A percentile compares a stretch with the other conserved stretches of the same genome.
These are phyloP conservation scores for Nephrotoma flavescens DNA, from an alignment of 2,888 invertebrate genomes.

Conservation along the genomic window DNA sequence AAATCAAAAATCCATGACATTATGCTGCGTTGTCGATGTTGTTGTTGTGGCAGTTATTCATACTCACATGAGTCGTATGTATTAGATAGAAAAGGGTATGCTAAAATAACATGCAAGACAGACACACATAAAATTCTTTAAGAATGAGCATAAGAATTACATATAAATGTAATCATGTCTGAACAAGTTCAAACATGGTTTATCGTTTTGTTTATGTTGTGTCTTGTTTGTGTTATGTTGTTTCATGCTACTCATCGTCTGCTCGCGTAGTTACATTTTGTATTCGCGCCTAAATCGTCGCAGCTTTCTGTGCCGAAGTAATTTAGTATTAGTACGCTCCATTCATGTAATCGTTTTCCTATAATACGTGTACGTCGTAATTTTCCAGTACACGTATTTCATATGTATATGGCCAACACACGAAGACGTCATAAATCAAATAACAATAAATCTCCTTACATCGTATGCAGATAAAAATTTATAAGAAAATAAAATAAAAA, in stretches of 20 bases:
- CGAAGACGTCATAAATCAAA: neutral
- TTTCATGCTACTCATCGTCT: neutral
- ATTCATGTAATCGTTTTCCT: neutral
- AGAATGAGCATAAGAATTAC: neutral
- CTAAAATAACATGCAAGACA: neutral
- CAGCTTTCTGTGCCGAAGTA: too few species aligned
- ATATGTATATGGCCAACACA: neutral
- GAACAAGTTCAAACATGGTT: constrained; percentile 1
- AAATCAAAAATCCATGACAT: neutral
- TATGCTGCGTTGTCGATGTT: neutral
- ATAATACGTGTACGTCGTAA: neutral
- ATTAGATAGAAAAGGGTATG: neutral
- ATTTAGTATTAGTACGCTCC: too few species aligned
- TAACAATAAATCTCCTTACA: neutral
- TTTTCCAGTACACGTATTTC: neutral
- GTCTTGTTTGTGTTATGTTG: neutral
- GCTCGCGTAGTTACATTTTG: too few species aligned
- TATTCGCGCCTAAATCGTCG: too few species aligned
- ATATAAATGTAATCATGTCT: neutral
- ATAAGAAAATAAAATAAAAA: neutral
- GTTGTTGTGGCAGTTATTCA: too few species aligned
- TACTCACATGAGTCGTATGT: neutral
- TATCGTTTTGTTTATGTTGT: neutral
- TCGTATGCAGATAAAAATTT: neutral
- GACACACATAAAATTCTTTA: neutral